Base-by-base conservation (phyloP, 2,797 vertebrate species). In the Pantherophis alleghaniensis region DNA sequence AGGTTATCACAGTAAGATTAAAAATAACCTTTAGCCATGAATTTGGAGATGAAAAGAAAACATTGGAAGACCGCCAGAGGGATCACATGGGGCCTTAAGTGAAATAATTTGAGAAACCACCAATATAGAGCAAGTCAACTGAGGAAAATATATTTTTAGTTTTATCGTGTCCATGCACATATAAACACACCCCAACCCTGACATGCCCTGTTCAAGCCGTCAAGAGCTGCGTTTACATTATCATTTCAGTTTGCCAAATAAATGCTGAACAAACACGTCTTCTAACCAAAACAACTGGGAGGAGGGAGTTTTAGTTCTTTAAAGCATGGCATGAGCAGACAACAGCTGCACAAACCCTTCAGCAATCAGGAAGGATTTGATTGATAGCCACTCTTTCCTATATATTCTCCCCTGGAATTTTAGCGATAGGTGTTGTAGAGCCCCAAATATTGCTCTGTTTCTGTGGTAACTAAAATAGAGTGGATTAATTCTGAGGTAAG, bases 351-450 rank as follows among this genome's bases (percentile, higher is more conserved):
- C 98, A 98, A 98, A 97, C 97, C 94, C 95, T 60, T 90, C 94
- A 98, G 93, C 95, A 95, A 95, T 69, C 97, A 95, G 96, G 96
- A 97, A 97, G 61, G 91, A 95, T 96, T 95, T 96, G 97, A 97
- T 42, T 95, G 97, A 97, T 97, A 98, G 97, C 93, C 97, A 97
- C 97, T 97, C 97, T 98, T 98, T 98, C 98, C 98, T 98, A 98
- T 98, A 98, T 98, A 98, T 98, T 98, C 97, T 97, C 94, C 97
- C 97, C 97, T 98, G 98, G 98, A 98, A 98, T 98, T 98, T 98
- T 96, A 96, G 97, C 97, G 97, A 98, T 99, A 98, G 98, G 99
- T 99, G 98, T 98, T 97, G 98, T 98, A 97, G 98, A 98, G 97
- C 95, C 98, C 97, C 97, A 98, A 98, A 98, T 99, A 99, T 99